phyloP scores from a whole-genome alignment of 2,113 vertebrate species.

The Carassius gibelio region DNA sequence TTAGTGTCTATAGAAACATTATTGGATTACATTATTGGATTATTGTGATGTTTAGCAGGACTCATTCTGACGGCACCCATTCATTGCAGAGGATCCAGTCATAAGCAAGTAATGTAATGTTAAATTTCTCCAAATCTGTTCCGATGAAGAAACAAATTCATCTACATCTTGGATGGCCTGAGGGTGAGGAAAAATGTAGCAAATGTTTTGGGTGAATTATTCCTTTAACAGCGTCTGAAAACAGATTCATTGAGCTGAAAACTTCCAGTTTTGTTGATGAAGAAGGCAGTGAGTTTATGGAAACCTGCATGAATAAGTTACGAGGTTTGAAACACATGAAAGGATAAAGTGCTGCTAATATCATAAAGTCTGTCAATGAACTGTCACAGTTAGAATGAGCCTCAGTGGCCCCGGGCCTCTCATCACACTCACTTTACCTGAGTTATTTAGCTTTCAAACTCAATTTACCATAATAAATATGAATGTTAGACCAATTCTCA shows the following conservation, averaged over 20 bases:
- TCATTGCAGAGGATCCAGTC: too few species aligned
- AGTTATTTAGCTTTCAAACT: conserved; percentile 26
- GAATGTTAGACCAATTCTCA: conserved; percentile 27
- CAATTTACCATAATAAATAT: conserved; percentile 38
- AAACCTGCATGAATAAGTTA: not conserved
- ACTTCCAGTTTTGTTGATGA: not conserved
- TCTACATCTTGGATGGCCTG: too few species aligned
- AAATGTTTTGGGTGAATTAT: not conserved
- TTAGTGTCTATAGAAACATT: too few species aligned
- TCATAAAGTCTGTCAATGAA: conserved; percentile 12
- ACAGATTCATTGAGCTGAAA: not conserved
- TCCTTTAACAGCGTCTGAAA: not conserved
- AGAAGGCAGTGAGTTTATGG: not conserved
- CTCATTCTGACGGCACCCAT: too few species aligned
- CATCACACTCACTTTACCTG: not conserved
- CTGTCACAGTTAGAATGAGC: not conserved
- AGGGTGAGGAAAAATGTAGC: too few species aligned
- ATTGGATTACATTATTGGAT: too few species aligned
- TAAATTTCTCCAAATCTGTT: too few species aligned
- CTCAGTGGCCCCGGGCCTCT: not conserved
- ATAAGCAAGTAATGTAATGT: too few species aligned
- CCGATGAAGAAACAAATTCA: too few species aligned
- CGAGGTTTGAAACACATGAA: not conserved
- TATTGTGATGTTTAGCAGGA: too few species aligned
- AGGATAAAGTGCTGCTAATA: not conserved